Evolutionary conservation across 2,113 vertebrate genomes (phyloP).

Genomic region (Thalassarche chlororhynchos): DNA sequence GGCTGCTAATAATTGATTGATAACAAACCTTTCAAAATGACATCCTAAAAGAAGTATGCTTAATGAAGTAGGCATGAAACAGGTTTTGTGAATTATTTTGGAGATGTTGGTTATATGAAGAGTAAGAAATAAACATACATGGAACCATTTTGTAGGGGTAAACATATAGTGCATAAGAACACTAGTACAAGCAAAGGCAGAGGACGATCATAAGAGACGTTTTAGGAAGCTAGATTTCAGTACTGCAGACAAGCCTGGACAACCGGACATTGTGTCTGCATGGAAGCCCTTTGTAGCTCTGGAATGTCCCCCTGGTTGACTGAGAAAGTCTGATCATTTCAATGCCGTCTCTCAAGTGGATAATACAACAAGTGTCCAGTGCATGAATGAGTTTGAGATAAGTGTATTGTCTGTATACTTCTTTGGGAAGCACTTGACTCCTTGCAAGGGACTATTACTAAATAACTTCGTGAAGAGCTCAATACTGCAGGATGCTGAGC

Average conservation of each 20-base stretch:
- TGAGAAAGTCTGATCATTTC: background rate
- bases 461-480: background rate
- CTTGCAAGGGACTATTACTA: background rate
- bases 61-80: background rate
- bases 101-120: background rate
- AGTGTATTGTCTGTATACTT: background rate
- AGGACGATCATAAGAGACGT: background rate
- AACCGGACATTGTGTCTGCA: background rate
- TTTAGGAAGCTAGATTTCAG: background rate
- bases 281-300: background rate
- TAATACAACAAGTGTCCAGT: background rate
- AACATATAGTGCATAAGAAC: background rate
- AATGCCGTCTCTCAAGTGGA: background rate
- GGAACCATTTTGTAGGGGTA: background rate
- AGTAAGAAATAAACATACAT: background rate
- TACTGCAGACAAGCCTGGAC: background rate
- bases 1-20: background rate
- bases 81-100: background rate
- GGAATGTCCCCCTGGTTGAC: background rate
- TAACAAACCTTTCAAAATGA: background rate
- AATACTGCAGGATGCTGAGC: background rate
- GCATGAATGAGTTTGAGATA: background rate
- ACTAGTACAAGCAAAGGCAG: background rate
- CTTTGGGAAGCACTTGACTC: background rate
- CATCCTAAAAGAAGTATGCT: background rate